Base-by-base conservation (phyloP, 2,888 invertebrate genomes). In the Serrognathus titanus region DNA sequence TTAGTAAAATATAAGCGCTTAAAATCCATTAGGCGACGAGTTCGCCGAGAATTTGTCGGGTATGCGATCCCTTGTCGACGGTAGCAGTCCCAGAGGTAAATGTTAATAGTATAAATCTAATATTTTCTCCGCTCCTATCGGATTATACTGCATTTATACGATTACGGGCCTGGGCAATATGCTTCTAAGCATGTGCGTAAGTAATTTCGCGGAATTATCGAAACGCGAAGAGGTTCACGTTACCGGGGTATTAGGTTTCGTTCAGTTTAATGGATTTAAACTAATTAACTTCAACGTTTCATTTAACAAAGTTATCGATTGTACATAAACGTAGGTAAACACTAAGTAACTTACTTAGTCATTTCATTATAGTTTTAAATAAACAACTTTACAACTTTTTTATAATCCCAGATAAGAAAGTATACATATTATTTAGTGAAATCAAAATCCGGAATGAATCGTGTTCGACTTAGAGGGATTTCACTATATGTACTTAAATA, bases 1-100 rank as follows among this genome's bases (percentile, higher is more conserved):
- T 72, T 70, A 69, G 68, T 65, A 69, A 69, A 70, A 69, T 70
- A 69, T 70, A 69, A 69, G 66, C 65, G 65, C 66, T 67, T 71
- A 66, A 69, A 70, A 69, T 68, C 68, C 69, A 70, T 71, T 69
- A 69, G 66, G 60, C 60, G 64, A 69, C 67, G 69, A 69, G 66
- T 59, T 68, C 58, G 57, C 49, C 54, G 36, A 57, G 58, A 55
- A 60, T 58, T 65, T 55, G 57, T 56, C 58, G 60, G 54, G 52
- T 53, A 57, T 59, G 59, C 55, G 53, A 49, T 55, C 63, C 60
- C 58, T 57, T 36, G 41, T 58, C 52, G 50, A 55, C 58, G 49
- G 53, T 52, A 58, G 40, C 57, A 53, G 57, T 63, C 64, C 64
- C 64, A 60, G 58, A 64, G 64, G 66, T 66, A 60, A 46, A 60